Evolutionary conservation across 2,888 invertebrate species (phyloP).

Genomic region (Cheilosia vulpina): DNA sequence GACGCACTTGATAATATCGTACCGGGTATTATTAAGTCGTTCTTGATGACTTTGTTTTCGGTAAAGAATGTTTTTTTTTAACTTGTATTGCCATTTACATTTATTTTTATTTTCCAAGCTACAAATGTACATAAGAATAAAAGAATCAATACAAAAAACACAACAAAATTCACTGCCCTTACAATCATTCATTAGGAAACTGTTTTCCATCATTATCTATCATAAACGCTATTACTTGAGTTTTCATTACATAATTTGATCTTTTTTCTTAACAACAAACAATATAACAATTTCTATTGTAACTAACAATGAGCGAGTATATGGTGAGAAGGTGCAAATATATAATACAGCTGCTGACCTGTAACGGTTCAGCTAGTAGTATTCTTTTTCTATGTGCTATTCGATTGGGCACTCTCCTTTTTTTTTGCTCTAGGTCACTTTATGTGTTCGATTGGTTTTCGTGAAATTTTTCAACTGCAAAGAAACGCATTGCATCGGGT

Average conservation of each 20-base stretch:
- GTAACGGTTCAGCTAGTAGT: too few relatives aligned
- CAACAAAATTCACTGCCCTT: slow-evolving; percentile 3
- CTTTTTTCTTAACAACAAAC: slow-evolving; percentile 14
- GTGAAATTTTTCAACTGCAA: too few relatives aligned
- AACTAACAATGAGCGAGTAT: slow-evolving; percentile 10
- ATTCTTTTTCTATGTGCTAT: too few relatives aligned
- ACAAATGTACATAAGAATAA: neutral
- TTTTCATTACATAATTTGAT: slow-evolving; percentile 25
- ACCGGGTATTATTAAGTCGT: slow-evolving; percentile 82
- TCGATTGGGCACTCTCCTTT: too few relatives aligned
- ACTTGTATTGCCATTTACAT: neutral
- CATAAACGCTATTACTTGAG: slow-evolving; percentile 45
- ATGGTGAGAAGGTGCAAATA: slow-evolving; percentile 5
- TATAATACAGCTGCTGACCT: neutral
- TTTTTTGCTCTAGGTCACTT: too few relatives aligned
- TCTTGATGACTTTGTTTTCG: slow-evolving; percentile 83
- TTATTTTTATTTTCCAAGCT: neutral
- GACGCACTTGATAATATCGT: slow-evolving; percentile 85
- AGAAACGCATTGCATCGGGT: too few relatives aligned
- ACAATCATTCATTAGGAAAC: slow-evolving; percentile 4
- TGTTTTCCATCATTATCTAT: neutral
- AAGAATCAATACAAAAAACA: neutral
- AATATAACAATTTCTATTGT: neutral
- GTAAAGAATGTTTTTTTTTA: slow-evolving; percentile 80
- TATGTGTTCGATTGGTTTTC: too few relatives aligned